phyloP scores from a whole-genome alignment of 2,888 invertebrate genomes.

The Mythimna ferrago region DNA sequence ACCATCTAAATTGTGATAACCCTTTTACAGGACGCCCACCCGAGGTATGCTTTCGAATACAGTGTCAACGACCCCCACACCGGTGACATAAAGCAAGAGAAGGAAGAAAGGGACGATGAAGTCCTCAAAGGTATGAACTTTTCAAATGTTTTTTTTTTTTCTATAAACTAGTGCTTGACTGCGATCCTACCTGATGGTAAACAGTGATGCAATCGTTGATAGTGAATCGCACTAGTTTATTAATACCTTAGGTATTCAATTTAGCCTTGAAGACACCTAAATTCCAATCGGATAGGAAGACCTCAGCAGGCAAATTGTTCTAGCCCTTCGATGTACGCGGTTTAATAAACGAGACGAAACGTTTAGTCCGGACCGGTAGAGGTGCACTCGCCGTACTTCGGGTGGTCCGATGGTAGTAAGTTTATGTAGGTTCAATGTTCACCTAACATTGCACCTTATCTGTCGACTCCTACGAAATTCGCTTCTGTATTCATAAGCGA shows the following conservation, averaged over 20 bases:
- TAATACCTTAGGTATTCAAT: too few species aligned
- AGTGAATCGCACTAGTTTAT: too few species aligned
- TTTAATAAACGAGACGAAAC: too few species aligned
- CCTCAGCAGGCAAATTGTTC: too few species aligned
- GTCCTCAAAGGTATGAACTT: constrained; percentile 91
- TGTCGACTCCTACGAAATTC: not conserved
- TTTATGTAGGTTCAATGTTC: not conserved
- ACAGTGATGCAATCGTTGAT: too few species aligned
- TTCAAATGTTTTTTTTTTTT: not conserved
- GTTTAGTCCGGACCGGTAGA: too few species aligned
- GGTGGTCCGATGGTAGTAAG: too few species aligned
- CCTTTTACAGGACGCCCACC: constrained; percentile 91
- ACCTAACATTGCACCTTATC: constrained; percentile 1
- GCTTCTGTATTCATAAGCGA: not conserved
- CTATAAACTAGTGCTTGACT: too few species aligned
- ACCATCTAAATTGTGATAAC: constrained; percentile 68
- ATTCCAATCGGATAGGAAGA: too few species aligned
- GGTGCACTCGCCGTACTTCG: not conserved
- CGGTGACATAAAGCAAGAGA: constrained; percentile 94
- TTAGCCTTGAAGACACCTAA: too few species aligned
- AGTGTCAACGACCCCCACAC: constrained; percentile 94
- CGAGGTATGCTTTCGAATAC: constrained; percentile 94
- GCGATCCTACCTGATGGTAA: too few species aligned
- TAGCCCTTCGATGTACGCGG: too few species aligned
- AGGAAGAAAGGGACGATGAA: constrained; percentile 93